phyloP scores from a whole-genome alignment of 37 sponge, comb jelly and placozoan species.

The Agelas oroides region DNA sequence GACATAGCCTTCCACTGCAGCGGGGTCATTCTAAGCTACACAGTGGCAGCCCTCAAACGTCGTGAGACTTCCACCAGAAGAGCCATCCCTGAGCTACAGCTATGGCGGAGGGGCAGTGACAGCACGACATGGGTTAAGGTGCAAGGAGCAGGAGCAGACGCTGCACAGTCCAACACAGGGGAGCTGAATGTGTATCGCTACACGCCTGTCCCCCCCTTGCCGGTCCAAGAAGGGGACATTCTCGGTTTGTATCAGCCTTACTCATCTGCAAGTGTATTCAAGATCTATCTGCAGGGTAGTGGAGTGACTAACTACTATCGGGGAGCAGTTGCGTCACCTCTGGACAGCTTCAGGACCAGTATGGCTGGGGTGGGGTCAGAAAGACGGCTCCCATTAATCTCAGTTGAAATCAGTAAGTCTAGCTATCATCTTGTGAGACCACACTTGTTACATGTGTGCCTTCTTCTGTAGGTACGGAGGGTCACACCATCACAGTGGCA shows the following conservation, averaged over 20 bases:
- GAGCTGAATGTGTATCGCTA: neutral
- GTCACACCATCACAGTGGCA: too few relatives aligned
- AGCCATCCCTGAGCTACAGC: neutral
- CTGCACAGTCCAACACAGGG: neutral
- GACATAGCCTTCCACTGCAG: neutral
- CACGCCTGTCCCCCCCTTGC: neutral
- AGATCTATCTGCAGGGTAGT: neutral
- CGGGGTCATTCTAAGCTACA: neutral
- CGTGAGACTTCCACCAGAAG: neutral
- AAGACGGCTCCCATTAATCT: neutral
- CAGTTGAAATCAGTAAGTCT: neutral
- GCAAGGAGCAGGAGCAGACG: neutral
- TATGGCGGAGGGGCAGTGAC: neutral
- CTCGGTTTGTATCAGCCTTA: conserved; percentile 1
- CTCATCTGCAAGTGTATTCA: neutral
- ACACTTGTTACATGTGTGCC: neutral
- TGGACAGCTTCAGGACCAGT: neutral
- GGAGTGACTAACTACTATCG: conserved; percentile 5
- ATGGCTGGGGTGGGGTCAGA: neutral
- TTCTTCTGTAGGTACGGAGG: too few relatives aligned
- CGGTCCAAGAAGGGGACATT: neutral
- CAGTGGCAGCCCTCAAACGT: neutral
- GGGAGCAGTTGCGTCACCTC: neutral
- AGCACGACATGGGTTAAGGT: neutral
- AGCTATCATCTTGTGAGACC: neutral